Evolutionary conservation across 1,140 invertebrate genomes (phyloP).

Genomic region (Chironomus tepperi): DNA sequence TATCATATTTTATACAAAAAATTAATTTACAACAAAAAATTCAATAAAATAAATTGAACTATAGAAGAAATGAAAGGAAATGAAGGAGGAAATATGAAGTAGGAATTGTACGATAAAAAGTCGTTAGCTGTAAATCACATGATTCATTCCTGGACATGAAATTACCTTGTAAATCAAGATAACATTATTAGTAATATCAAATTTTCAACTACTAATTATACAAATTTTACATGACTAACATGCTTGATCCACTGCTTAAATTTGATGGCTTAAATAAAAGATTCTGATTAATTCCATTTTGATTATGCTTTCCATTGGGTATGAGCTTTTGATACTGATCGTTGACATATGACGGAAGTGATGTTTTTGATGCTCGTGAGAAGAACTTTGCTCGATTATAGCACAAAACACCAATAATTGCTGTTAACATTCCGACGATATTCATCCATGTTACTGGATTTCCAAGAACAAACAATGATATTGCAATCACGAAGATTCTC

Average conservation of each 20-base stretch:
- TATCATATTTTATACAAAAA: too few relatives aligned
- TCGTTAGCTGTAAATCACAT: neutral
- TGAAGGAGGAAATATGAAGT: neutral
- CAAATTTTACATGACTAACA: neutral
- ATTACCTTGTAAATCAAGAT: neutral
- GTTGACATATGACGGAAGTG: neutral
- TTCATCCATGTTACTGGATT: conserved; percentile 89
- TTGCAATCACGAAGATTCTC: conserved; percentile 83
- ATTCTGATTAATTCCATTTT: conserved; percentile 3
- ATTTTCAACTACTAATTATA: too few relatives aligned
- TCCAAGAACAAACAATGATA: conserved; percentile 77
- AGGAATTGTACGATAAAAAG: neutral
- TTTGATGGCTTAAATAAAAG: neutral
- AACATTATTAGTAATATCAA: neutral
- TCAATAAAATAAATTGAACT: neutral
- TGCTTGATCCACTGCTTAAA: neutral
- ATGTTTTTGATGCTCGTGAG: neutral
- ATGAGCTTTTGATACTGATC: neutral
- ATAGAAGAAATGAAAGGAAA: neutral
- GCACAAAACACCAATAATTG: conserved; percentile 78
- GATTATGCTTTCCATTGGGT: neutral
- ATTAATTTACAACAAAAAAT: too few relatives aligned
- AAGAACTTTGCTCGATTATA: conserved; percentile 57
- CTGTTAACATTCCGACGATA: conserved; percentile 82
- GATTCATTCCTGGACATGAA: conserved; percentile 1